Evolutionary conservation across 2,797 vertebrate genomes (phyloP).

Genomic region (Psittacula derbiana): DNA sequence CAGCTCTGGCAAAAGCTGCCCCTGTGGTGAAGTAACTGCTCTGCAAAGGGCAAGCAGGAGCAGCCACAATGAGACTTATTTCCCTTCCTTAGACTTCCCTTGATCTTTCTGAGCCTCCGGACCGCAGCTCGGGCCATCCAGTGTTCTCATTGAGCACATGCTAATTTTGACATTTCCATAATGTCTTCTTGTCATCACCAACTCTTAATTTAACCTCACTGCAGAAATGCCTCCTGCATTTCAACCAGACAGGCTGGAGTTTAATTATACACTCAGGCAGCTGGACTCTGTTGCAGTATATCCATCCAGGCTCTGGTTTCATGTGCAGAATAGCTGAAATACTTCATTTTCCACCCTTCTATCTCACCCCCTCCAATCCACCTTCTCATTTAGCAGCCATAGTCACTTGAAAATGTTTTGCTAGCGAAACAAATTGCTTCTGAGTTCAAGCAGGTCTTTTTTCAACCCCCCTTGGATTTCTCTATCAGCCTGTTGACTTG

Average conservation of each 20-base stretch:
- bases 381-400: not conserved
- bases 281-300: conserved; percentile 48
- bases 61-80: not conserved
- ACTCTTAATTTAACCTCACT: conserved; percentile 61
- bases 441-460: not conserved
- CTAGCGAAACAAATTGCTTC: not conserved
- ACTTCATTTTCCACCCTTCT: not conserved
- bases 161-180: conserved; percentile 74
- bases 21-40: not conserved
- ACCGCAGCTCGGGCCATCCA: not conserved
- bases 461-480: not conserved
- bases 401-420: not conserved
- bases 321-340: not conserved
- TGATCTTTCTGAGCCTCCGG: not conserved
- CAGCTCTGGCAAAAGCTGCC: not conserved
- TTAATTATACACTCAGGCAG: conserved; percentile 51
- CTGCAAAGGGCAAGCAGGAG: not conserved
- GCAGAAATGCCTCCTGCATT: conserved; percentile 62
- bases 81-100: not conserved
- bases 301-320: not conserved
- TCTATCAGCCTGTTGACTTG: conserved; percentile 19
- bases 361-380: not conserved
- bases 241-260: conserved; percentile 65
- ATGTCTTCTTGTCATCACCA: conserved; percentile 61
- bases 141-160: conserved; percentile 9